Evolutionary conservation across 2,797 vertebrate genomes (phyloP), one percentile per base, ranked within the genome.

Genomic region (Tachyglossus aculeatus): DNA sequence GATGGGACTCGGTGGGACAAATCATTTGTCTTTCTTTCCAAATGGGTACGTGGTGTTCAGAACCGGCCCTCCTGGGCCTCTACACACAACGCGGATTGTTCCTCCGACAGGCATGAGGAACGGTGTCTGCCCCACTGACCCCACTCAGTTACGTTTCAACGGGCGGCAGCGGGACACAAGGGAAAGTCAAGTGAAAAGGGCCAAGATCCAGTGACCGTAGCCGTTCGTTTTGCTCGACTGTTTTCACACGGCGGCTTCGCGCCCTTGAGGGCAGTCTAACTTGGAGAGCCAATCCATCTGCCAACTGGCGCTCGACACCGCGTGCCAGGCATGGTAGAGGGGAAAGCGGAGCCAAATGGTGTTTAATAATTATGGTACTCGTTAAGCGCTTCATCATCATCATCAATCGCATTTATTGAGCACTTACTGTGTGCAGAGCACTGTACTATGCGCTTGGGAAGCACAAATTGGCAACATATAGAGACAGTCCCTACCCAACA

Each of bases 101-200:
- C 68, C 43, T 74, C 48, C 55, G 72, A 72, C 60, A 71, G 75
- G 66, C 40, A 1, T 33, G 59, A 80, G 62, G 69, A 72, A 78
- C 81, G 54, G 62, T 38, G 71, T 36, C 62, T 10, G 47, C 36
- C 70, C 22, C 27, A 7, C 6, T 14, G 64, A 34, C 60, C 40
- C 39, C 16, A 1, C 43, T 67, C 48, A 4, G 64, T 51, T 36
- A 61, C 59, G n/a, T 66, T 48, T 83, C 78, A 85, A 82, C 85
- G 76, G 76, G 68, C 62, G 55, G 62, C 67, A 32, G 50, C 47
- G 71, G 61, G 71, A 77, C 39, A 57, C 9, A 16, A 70, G 67
- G 61, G 59, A 70, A 54, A 81, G 70, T 82, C 67, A 61, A 65
- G 71, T 44, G 78, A 71, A 71, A 74, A 80, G 62, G 44, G 53